These are phyloP conservation scores for Ataeniobius toweri DNA, from an alignment of 2,797 vertebrate genomes.

Conservation along the genomic window DNA sequence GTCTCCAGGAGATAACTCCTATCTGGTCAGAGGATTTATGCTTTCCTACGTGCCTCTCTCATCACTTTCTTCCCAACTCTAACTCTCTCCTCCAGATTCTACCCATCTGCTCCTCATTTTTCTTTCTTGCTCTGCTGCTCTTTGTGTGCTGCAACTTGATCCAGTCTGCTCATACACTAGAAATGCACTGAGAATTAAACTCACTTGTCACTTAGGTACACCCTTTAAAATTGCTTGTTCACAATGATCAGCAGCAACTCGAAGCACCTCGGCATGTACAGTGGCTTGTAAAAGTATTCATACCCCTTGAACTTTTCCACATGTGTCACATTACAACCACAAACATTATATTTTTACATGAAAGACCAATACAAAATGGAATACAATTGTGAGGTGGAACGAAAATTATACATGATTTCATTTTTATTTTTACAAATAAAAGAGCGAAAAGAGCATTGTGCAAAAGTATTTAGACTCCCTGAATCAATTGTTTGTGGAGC, in stretches of 20 bases:
- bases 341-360: too few relatives aligned
- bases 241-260: not conserved
- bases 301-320: too few relatives aligned
- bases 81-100: constrained; percentile 17
- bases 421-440: too few relatives aligned
- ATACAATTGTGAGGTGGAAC: too few relatives aligned
- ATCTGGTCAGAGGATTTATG: constrained; percentile 56
- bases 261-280: not conserved
- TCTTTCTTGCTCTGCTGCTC: constrained; percentile 25
- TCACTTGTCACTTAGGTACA: not conserved
- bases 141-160: constrained; percentile 13
- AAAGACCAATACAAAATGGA: too few relatives aligned
- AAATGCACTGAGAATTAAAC: constrained; percentile 7
- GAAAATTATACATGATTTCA: too few relatives aligned
- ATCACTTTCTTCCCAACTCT: constrained; percentile 23
- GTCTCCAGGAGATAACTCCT: constrained; percentile 40
- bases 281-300: too few relatives aligned
- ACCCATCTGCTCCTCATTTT: constrained; percentile 19
- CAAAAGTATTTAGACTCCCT: too few relatives aligned
- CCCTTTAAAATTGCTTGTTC: not conserved
- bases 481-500: too few relatives aligned
- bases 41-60: constrained; percentile 33
- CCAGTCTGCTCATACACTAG: constrained; percentile 20
- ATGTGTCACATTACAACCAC: too few relatives aligned
- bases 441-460: too few relatives aligned